Percentiles rank a stretch among this genome's conserved stretches.
phyloP scores from a whole-genome alignment of 2,797 vertebrate genomes.

The Hyperoplus lanceolatus region DNA sequence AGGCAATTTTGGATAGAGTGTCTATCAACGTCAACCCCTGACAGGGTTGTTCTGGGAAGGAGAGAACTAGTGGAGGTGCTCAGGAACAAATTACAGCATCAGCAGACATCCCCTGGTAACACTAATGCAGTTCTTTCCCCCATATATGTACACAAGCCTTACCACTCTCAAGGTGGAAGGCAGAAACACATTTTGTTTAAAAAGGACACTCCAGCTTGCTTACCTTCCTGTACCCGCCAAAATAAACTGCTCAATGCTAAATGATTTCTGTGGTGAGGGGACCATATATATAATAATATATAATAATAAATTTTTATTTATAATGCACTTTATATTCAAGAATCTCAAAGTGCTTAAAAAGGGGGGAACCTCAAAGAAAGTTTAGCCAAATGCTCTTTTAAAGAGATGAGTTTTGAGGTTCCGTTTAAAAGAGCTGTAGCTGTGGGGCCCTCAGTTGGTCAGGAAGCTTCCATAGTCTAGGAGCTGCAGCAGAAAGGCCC shows the following conservation, averaged over 20 bases:
- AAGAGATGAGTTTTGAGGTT: too few species aligned
- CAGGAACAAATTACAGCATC: constrained; percentile 71
- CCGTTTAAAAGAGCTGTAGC: too few species aligned
- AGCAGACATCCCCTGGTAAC: constrained; percentile 71
- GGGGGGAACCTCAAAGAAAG: too few species aligned
- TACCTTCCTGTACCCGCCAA: constrained; percentile 52
- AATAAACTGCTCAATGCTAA: constrained; percentile 73
- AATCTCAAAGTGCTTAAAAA: too few species aligned
- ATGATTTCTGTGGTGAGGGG: constrained; percentile 61
- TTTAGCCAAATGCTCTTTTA: too few species aligned
- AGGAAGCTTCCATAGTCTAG: too few species aligned
- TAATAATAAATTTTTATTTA: too few species aligned
- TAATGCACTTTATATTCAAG: too few species aligned
- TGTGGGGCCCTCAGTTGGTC: too few species aligned
- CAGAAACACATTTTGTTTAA: constrained; percentile 57
- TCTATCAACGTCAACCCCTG: constrained; percentile 65
- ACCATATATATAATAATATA: too few species aligned
- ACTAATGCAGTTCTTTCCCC: constrained; percentile 64
- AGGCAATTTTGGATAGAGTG: constrained; percentile 61
- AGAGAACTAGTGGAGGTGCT: constrained; percentile 53
- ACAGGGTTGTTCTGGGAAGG: constrained; percentile 67
- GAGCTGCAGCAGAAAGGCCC: too few species aligned
- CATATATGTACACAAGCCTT: constrained; percentile 57
- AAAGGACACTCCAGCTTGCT: constrained; percentile 59
- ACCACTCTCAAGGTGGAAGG: constrained; percentile 46